Percentiles rank a stretch among this genome's conserved stretches.
phyloP scores from a whole-genome alignment of 2,797 vertebrate species.

The Hippopotamyrus pictus region DNA sequence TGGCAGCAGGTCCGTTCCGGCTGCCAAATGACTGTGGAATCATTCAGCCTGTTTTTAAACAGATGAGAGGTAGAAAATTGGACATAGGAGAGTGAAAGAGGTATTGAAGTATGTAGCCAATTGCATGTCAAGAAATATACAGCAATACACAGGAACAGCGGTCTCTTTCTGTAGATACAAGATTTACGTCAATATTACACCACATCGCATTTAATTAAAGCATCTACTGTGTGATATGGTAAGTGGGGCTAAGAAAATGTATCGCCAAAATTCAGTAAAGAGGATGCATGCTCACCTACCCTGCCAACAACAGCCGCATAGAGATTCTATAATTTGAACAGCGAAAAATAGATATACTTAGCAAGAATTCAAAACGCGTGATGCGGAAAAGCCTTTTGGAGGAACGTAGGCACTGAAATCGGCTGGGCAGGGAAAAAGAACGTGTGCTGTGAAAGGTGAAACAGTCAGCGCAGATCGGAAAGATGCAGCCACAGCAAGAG shows the following conservation, averaged over 20 bases:
- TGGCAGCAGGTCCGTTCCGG: not conserved
- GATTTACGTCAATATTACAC: not conserved
- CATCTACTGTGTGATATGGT: not conserved
- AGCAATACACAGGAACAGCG: not conserved
- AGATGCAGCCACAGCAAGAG: conserved; percentile 35
- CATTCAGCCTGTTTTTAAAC: not conserved
- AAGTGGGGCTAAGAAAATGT: not conserved
- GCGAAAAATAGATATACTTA: not conserved
- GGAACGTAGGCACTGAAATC: not conserved
- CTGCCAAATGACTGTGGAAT: not conserved
- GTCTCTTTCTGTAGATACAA: not conserved
- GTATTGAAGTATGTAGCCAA: not conserved
- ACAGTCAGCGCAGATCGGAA: not conserved
- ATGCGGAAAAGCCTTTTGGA: not conserved
- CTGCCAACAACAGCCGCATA: not conserved
- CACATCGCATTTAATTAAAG: not conserved
- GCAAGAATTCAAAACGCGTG: not conserved
- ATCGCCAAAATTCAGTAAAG: not conserved
- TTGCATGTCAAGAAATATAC: not conserved
- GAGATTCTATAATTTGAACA: not conserved
- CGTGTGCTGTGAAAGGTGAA: not conserved
- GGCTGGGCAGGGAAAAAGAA: not conserved
- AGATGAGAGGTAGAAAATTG: not conserved
- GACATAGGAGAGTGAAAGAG: not conserved
- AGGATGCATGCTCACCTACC: not conserved